Evolutionary conservation across 2,888 invertebrate species (phyloP), one percentile per base, ranked within the genome.

Genomic region (Ceratothoa steindachneri): DNA sequence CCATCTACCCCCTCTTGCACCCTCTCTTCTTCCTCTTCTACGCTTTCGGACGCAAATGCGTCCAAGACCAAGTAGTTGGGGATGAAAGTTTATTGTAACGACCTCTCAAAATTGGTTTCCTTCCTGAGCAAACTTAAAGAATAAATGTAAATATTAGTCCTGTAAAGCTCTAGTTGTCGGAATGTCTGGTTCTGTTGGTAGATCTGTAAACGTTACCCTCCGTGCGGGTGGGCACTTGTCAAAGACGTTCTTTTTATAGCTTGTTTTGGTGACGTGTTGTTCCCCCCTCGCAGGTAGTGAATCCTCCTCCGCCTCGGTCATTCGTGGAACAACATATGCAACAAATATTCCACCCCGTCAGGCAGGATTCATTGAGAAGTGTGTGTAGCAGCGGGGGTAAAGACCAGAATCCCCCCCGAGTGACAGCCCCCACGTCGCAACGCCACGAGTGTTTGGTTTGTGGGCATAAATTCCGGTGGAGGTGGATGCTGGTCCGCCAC

Each of bases 381-480:
- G 30, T 15, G 30, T 31, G 7, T 41, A 19, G 19, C 15, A 19
- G 19, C 15, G 9, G n/a, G 2, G 15, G 30, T 19, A 60, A 31
- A 60, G 41, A 30, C 30, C n/a, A n/a, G n/a, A n/a, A n/a, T n/a
- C 41, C 41, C 7, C 7, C 5, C 15, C 41, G 41, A 41, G n/a
- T n/a, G n/a, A n/a, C n/a, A n/a, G n/a, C n/a, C n/a, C 41, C 41
- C 7, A 5, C 5, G 41, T 41, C 41, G 41, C 41, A 70, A 30
- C 70, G 41, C 22, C 55, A 70, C 70, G 70, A 75, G 53, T 78
- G 78, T 55, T 71, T 41, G 60, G 53, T 78, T 67, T 78, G 78
- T 55, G 78, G 78, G 30, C 72, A 75, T 68, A 78, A 75, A 73
- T 78, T 78, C 70, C 69, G 75, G 51, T 75, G 73, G 71, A 67